Conservation (phyloP, 2,797 vertebrate genomes). For the Manis javanica region DNA sequence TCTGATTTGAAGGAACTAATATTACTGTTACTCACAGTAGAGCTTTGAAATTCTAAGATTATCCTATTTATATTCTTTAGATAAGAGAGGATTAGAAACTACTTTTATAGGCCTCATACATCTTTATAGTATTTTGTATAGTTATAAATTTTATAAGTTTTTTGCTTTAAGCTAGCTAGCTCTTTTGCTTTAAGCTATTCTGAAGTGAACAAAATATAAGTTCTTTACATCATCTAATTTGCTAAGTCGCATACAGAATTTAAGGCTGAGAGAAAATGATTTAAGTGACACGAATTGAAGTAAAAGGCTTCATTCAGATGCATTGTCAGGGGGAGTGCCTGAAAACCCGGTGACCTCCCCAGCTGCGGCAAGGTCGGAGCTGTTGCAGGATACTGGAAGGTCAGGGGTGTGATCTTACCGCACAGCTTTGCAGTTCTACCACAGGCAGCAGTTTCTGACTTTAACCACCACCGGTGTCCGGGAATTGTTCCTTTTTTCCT, state of each 20-base stretch:
- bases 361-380: not conserved
- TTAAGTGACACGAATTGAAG: not conserved
- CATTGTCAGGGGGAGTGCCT: not conserved
- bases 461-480: not conserved
- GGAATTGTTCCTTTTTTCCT: not conserved
- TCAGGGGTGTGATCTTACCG: not conserved
- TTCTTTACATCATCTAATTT: slow-evolving; percentile 32
- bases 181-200: slow-evolving; percentile 30
- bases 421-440: not conserved
- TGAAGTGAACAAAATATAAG: slow-evolving; percentile 3
- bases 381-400: not conserved
- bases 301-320: not conserved
- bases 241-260: not conserved
- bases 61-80: not conserved
- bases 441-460: not conserved
- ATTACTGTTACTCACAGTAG: not conserved
- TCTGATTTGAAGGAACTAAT: not conserved
- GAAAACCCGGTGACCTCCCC: not conserved
- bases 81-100: not conserved
- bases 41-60: not conserved
- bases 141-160: not conserved
- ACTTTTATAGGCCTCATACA: not conserved
- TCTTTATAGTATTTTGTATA: not conserved
- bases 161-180: slow-evolving; percentile 4
- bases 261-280: not conserved